A percentile compares a stretch with the other conserved stretches of the same genome.
phyloP scores from a whole-genome alignment of 2,113 vertebrate genomes.

The Cyphomyrus discorhynchus region DNA sequence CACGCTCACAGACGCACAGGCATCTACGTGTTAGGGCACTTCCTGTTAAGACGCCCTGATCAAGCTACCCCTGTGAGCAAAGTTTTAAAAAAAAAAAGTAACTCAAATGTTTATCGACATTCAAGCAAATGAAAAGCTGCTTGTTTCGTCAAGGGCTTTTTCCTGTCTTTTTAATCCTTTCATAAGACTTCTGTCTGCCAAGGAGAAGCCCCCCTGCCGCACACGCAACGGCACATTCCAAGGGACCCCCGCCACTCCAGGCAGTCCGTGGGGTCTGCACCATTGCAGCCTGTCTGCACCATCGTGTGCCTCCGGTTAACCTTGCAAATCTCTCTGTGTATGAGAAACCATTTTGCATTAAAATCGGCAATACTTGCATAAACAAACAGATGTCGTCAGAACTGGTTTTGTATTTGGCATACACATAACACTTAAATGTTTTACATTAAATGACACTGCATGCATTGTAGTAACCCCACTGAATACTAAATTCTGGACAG shows the following conservation, averaged over 20 bases:
- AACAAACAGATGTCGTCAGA: neutral
- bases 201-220: neutral
- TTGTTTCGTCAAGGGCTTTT: neutral
- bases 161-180: neutral
- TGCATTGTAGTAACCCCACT: neutral
- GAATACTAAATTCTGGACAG: neutral
- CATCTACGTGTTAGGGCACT: neutral
- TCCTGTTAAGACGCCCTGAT: neutral
- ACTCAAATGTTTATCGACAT: neutral
- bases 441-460: neutral
- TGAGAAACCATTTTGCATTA: neutral
- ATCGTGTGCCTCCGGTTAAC: neutral
- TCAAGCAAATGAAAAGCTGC: neutral
- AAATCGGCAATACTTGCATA: neutral
- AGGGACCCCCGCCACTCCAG: neutral
- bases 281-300: neutral
- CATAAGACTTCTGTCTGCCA: neutral
- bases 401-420: neutral
- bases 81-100: neutral
- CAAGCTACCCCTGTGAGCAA: neutral
- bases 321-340: neutral
- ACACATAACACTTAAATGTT: neutral
- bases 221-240: neutral
- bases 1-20: neutral
- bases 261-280: neutral